Base-by-base conservation (phyloP, 37 sponge, comb jelly and placozoan genomes). In the Theonella swinhoei region DNA sequence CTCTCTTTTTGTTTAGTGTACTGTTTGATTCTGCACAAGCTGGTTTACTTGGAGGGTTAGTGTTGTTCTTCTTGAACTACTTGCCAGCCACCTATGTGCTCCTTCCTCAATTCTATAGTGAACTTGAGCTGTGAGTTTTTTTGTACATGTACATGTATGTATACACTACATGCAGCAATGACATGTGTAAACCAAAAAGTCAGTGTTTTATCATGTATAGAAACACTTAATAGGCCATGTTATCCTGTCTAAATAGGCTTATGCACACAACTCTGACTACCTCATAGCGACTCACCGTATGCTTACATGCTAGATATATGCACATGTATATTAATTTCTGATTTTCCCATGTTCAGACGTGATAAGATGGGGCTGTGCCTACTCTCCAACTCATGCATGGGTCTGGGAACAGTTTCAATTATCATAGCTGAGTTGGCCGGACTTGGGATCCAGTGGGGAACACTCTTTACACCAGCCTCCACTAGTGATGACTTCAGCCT, bases 311-410 rank as follows among this genome's bases (percentile, higher is more conserved):
- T n/a, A n/a, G n/a, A n/a, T n/a, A n/a, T n/a, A n/a, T 68, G 69
- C 30, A 68, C 43, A n/a, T 35, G 7, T 28, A 30, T 19, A 1
- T 28, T n/a, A n/a, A n/a, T n/a, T n/a, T n/a, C n/a, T n/a, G n/a
- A n/a, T n/a, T n/a, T n/a, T n/a, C n/a, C n/a, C n/a, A n/a, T 1
- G 28, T n/a, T n/a, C n/a, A n/a, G n/a, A n/a, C 77, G 76, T 29
- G 61, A 71, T 11, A 88, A 87, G 76, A 23, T 90, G 11, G 75
- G 81, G 1, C n/a, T 68, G 40, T 95, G 98, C 74, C 28, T 95
- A 23, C 71, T 95, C 26, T 86, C 94, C 70, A 95, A 93, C 77
- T 91, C 91, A 0, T 93, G 95, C 72, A 81, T 95, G 89, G 91
- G 92, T 30, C 72, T 93, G 22, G 95, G 87, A 24, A 60, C 86